phyloP scores from a whole-genome alignment of 1,140 invertebrate species.

The Globodera rostochiensis region DNA sequence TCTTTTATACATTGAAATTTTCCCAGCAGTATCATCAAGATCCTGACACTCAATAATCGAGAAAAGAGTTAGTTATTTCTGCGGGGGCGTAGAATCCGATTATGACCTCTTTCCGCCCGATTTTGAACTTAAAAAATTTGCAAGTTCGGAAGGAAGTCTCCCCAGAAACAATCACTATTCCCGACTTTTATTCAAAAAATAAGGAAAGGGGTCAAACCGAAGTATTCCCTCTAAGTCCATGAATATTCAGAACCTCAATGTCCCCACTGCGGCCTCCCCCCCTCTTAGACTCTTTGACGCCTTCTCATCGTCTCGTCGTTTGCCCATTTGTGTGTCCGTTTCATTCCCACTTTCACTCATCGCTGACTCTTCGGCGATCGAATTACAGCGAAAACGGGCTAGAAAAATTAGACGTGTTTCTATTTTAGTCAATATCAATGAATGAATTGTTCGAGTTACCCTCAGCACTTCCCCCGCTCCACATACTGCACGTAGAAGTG shows the following conservation, averaged over 20 bases:
- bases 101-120: too few relatives aligned
- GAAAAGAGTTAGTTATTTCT: too few relatives aligned
- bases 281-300: neutral
- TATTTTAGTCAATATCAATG: too few relatives aligned
- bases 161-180: too few relatives aligned
- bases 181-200: too few relatives aligned
- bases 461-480: neutral
- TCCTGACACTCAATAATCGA: too few relatives aligned
- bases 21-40: conserved; percentile 21
- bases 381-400: neutral
- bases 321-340: conserved; percentile 17
- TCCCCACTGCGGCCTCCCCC: neutral
- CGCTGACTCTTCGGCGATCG: neutral
- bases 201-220: too few relatives aligned
- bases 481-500: conserved; percentile 12
- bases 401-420: neutral
- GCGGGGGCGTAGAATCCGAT: too few relatives aligned
- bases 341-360: conserved; percentile 32
- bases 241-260: neutral
- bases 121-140: too few relatives aligned
- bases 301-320: neutral
- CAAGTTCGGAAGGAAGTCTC: too few relatives aligned
- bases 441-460: neutral
- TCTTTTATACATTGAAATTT: conserved; percentile 11
- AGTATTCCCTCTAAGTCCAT: too few relatives aligned